Base-by-base conservation (phyloP, 2,797 vertebrate genomes). In the Champsocephalus gunnari region DNA sequence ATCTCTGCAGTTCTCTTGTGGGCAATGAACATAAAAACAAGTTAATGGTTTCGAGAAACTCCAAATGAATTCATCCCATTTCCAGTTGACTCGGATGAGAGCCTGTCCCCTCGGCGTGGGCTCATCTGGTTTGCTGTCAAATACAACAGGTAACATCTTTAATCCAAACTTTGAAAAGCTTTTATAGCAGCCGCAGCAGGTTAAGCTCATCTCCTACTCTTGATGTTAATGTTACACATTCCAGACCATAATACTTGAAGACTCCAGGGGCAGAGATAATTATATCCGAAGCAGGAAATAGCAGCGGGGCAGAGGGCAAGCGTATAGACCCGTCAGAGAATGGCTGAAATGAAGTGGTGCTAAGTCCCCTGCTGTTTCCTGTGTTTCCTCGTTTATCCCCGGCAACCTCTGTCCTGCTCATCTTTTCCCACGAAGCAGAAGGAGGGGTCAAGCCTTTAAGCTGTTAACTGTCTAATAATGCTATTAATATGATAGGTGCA, bases 271-370 rank as follows among this genome's bases (percentile, higher is more conserved):
- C 71, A 81, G 71, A 81, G 87, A 92, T 93, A 94, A 93, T 94
- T 93, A 93, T 92, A 93, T 88, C 88, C 73, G 6, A 76, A 79
- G 83, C 86, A 93, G 89, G 89, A 95, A 93, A 93, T 92, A 93
- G 88, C 88, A 88, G 85, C 57, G 7, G 81, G 82, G 87, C 80
- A 83, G 79, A 92, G 81, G 80, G 76, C 77, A 81, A 79, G 71
- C 79, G 67, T 77, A 87, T 79, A 80, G 85, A 88, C 76, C 80
- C 62, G 82, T 64, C 77, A 48, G 51, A 88, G 79, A 87, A 79
- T n/a, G 78, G 72, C 73, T 83, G 4, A 84, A 69, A 78, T 75
- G 69, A 79, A 84, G 82, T 51, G 64, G 66, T 70, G 70, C 72
- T 67, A 70, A 67, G 73, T 82, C 75, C 71, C 77, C 54, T 38